phyloP scores from a whole-genome alignment of 2,888 invertebrate species.

The Phlogophora meticulosa region DNA sequence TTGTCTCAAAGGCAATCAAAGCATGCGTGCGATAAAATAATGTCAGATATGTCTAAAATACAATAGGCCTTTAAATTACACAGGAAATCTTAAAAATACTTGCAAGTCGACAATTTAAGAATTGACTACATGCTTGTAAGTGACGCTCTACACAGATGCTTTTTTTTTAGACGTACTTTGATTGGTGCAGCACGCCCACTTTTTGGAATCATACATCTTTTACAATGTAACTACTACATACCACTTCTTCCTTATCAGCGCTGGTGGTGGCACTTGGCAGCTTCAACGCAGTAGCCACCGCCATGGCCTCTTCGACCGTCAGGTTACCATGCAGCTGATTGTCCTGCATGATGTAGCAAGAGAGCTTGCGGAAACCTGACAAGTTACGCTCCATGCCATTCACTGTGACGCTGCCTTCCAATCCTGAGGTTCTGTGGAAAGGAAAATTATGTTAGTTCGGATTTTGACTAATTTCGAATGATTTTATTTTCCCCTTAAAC shows the following conservation, averaged over 20 bases:
- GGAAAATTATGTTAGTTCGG: slow-evolving; percentile 10
- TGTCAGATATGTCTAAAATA: background rate
- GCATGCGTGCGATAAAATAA: background rate
- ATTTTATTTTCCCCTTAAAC: too few relatives aligned
- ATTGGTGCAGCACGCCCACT: background rate
- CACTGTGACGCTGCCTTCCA: slow-evolving; percentile 96
- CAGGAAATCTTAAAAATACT: background rate
- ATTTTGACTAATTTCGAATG: background rate
- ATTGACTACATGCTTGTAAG: too few relatives aligned
- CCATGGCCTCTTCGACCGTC: slow-evolving; percentile 98
- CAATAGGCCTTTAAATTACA: background rate
- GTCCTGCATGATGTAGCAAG: slow-evolving; percentile 99
- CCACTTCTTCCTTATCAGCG: slow-evolving; percentile 95
- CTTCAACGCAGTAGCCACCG: slow-evolving; percentile 97
- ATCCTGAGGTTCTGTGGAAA: slow-evolving; percentile 93
- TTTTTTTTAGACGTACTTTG: background rate
- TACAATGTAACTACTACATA: slow-evolving; percentile 85
- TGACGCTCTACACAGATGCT: too few relatives aligned
- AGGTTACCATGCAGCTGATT: slow-evolving; percentile 97
- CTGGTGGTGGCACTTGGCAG: slow-evolving; percentile 93
- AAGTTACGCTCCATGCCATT: slow-evolving; percentile 96
- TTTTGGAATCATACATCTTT: too few relatives aligned
- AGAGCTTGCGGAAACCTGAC: slow-evolving; percentile 97
- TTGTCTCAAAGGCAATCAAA: background rate
- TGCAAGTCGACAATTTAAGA: background rate